phyloP scores from a whole-genome alignment of 2,888 invertebrate genomes.

The Carpatolechia fugitivella region DNA sequence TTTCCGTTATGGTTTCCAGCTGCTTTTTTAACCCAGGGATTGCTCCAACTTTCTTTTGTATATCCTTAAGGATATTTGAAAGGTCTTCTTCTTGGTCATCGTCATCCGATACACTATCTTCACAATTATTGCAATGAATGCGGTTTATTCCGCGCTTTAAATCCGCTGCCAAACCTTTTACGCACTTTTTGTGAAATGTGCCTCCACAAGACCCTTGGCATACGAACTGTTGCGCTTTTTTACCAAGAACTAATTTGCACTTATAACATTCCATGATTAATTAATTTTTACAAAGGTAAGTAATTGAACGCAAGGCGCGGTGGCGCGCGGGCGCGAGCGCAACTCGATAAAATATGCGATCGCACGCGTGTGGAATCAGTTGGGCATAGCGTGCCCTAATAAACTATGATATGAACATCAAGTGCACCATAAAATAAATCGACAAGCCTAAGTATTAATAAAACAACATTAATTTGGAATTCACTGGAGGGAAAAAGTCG shows the following conservation, averaged over 20 bases:
- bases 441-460: too few species aligned
- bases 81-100: not conserved
- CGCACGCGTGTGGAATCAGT: too few species aligned
- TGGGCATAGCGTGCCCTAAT: too few species aligned
- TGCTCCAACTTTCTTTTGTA: not conserved
- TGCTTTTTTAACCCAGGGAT: not conserved
- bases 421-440: too few species aligned
- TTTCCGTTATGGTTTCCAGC: not conserved
- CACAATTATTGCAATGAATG: constrained; percentile 22
- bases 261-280: not conserved
- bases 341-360: too few species aligned
- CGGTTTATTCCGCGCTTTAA: constrained; percentile 11
- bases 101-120: constrained; percentile 16
- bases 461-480: too few species aligned
- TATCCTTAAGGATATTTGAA: not conserved
- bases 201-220: constrained; percentile 16
- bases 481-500: too few species aligned
- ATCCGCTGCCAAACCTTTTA: constrained; percentile 18
- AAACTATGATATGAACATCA: too few species aligned
- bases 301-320: too few species aligned
- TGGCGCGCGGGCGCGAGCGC: too few species aligned
- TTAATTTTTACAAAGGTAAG: too few species aligned
- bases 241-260: not conserved
- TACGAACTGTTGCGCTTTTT: not conserved
- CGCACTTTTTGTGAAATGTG: constrained; percentile 20